Evolutionary conservation across 2,797 vertebrate species (phyloP), one percentile per base, ranked within the genome.

Genomic region (Sebastes hopkinsi): DNA sequence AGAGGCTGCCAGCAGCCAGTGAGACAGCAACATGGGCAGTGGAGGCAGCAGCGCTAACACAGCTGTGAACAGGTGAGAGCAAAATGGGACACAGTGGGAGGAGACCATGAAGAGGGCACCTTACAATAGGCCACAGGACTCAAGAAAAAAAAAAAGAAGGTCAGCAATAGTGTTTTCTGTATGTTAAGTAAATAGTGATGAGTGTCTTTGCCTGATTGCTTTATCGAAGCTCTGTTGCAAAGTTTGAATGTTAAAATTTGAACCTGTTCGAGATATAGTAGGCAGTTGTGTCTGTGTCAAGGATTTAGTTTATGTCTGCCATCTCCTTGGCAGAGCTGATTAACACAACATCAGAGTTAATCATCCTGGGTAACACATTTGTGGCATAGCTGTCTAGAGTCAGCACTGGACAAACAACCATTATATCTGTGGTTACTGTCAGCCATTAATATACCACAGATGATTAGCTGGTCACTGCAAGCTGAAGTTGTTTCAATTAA

Each of bases 1-100:
- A 87, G 79, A 87, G 83, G 81, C 76, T 73, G 65, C 59, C 61
- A 80, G 76, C 14, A 61, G 36, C 55, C 69, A 85, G 75, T 83
- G 81, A 82, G 42, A 67, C 65, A 67, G 18, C 86, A 93, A 55
- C 72, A 96, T 95, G 94, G 95, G 95, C 52, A 95, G 89, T 88
- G 92, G 93, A 52, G 92, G 89, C 87, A 95, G 95, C 92, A 93
- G 85, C 59, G 78, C 81, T 77, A 81, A 81, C 18, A 80, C 83
- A 77, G 75, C 77, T 84, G 83, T 62, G 5, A 87, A 66, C 87
- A 91, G 94, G 95, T 95, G 83, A 94, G 94, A 83, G 5, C 18
- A 67, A 78, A 80, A 62, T 52, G 77, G 67, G 60, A 67, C 36
- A 62, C 5, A 22, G 3, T 5, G n/a, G 9, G 18, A 59, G 46